Evolutionary conservation across 1,140 invertebrate species (phyloP), one percentile per base, ranked within the genome.

Genomic region (Stratiolaelaps scimitus): DNA sequence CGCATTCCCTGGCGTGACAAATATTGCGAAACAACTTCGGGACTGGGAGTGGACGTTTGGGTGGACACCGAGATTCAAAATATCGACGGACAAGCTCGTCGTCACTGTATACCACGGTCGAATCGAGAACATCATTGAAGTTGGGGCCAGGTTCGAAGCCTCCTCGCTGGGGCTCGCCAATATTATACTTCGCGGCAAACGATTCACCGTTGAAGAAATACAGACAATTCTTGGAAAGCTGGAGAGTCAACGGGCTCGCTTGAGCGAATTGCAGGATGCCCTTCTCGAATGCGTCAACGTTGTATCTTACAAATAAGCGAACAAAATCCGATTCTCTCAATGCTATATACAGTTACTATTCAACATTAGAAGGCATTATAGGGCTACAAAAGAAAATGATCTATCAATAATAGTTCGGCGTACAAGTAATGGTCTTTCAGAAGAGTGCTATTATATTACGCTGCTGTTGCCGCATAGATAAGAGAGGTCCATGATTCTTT

Each of bases 1-100:
- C 64, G 87, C 84, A 83, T 93, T 89, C 74, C 87, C 87, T 74
- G 89, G 86, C 71, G 79, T 92, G 13, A 71, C 79, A 28, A 72
- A 79, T 65, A 80, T 87, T 66, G 79, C 79, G 46, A 74, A 81
- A 46, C 81, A 85, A 67, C 82, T 91, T 28, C 73, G 78, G 67
- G 84, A 82, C 17, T 94, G 90, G 89, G 81, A 89, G 60, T 94
- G 89, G 90, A 82, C 82, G 64, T 91, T 81, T 75, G 91, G 88
- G n/a, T 85, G 83, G 73, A 89, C 89, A 0, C 91, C 91, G 0
- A 82, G 83, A 71, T 95, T 94, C 75, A 82, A 60, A 60, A 60
- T 60, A 15, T 19, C 53, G 26, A 60, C 80, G 0, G 81, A 34
- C 15, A 60, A 34, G 34, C 26, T 75, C 19, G 60, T 34, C 6